Conservation (phyloP, 2,797 vertebrate species). For the Acridotheres tristis region DNA sequence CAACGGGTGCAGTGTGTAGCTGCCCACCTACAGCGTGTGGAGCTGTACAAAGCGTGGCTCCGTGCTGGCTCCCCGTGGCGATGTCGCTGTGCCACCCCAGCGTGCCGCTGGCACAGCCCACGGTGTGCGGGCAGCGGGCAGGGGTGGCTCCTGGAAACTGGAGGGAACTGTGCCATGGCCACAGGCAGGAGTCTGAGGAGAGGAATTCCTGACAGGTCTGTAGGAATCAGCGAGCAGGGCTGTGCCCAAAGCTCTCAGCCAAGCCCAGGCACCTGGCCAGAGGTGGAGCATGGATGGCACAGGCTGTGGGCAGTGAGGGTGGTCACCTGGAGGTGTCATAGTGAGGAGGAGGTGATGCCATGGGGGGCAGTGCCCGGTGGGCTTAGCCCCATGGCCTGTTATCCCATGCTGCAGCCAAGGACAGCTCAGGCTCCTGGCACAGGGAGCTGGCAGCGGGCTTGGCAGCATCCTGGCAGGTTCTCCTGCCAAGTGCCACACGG, state of each 20-base stretch:
- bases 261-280: background rate
- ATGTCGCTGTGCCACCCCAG: background rate
- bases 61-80: background rate
- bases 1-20: rapidly evolving
- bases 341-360: background rate
- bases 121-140: rapidly evolving
- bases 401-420: background rate
- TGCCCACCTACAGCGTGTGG: background rate
- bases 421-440: background rate
- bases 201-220: rapidly evolving
- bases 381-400: rapidly evolving
- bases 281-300: background rate
- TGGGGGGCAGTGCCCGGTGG: rapidly evolving
- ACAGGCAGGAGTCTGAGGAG: background rate
- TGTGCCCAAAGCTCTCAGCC: rapidly evolving
- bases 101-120: background rate
- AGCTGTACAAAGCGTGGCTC: background rate
- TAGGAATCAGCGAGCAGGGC: background rate
- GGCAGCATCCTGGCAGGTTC: background rate
- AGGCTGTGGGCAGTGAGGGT: background rate
- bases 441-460: background rate
- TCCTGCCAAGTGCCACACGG: background rate
- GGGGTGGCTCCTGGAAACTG: background rate
- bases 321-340: rapidly evolving
- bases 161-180: background rate